Base-by-base conservation (phyloP, 1,140 invertebrate species). In the Chlorops oryzae region DNA sequence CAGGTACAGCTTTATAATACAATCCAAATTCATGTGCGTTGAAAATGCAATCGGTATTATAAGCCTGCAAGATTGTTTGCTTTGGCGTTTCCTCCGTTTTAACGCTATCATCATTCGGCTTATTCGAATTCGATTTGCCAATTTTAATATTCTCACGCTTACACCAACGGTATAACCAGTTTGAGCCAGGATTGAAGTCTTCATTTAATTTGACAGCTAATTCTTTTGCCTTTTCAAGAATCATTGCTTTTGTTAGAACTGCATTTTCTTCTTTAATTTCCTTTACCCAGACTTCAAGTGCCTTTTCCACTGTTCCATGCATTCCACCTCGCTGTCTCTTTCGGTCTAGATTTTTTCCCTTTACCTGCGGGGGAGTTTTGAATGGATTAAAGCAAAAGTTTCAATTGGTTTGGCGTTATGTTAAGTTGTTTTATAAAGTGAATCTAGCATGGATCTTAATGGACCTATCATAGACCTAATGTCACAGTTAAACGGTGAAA, bases 151-250 rank as follows among this genome's bases (percentile, higher is more conserved):
- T 17, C 21, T 34, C 17, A 9, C 22, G 46, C 24, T 48, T 48
- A 12, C 12, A n/a, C 46, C 46, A 48, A 9, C 46, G 2, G 23
- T n/a, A 39, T 27, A 48, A 18, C 35, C 12, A 48, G 4, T 2
- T 18, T 27, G 35, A 4, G 28, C 40, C n/a, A 17, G 35, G 46
- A 15, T 48, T 24, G n/a, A 40, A 48, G 6, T 38, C 22, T 9
- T 39, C 18, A n/a, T 28, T 13, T 39, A 48, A 27, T 17, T 49
- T 41, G 15, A 28, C 39, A 20, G 24, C 24, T 27, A 49, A 49
- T 28, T 49, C 17, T 35, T 41, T 49, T 20, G 47, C 47, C 24
- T 49, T 41, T n/a, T 32, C 34, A 17, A 45, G 13, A 45, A 32
- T 2, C 24, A 45, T 28, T 18, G 25, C 2, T 1, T 28, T 18